These are phyloP conservation scores for Leptinotarsa lineolata DNA, from an alignment of 1,140 invertebrate species.

Conservation along the genomic window DNA sequence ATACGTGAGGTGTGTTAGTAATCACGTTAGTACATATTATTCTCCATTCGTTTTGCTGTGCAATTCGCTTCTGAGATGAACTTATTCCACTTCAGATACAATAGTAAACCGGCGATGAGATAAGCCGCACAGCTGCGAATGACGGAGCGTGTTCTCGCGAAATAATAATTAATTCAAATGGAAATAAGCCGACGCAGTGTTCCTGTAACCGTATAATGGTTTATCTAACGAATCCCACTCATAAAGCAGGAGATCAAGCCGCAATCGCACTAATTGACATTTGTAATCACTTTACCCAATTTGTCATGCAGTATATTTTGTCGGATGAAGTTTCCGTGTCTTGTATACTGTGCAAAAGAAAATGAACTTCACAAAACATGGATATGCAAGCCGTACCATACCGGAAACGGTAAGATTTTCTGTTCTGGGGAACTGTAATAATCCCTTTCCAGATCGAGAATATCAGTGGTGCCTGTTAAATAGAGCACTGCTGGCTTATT, in stretches of 20 bases:
- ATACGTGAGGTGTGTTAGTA: too few relatives aligned
- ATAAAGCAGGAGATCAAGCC: slow-evolving; percentile 3
- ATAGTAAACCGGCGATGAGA: background rate
- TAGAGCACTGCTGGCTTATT: too few relatives aligned
- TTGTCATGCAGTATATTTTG: background rate
- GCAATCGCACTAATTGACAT: slow-evolving; percentile 19
- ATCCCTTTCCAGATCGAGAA: too few relatives aligned
- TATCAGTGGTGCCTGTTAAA: too few relatives aligned
- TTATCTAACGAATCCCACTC: slow-evolving; percentile 8
- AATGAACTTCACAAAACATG: too few relatives aligned
- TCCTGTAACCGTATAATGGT: background rate
- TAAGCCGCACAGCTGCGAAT: background rate
- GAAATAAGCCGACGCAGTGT: background rate
- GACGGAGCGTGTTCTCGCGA: background rate
- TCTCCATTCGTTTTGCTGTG: background rate
- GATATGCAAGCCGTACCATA: too few relatives aligned
- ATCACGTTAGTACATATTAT: too few relatives aligned
- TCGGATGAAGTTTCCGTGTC: background rate
- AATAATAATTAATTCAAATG: slow-evolving; percentile 7
- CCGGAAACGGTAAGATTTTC: too few relatives aligned
- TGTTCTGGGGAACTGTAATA: too few relatives aligned
- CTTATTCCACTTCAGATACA: slow-evolving; percentile 1
- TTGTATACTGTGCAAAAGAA: too few relatives aligned
- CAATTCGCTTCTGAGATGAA: background rate
- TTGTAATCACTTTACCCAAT: slow-evolving; percentile 11